Evolutionary conservation across 2,888 invertebrate genomes (phyloP), one percentile per base, ranked within the genome.

Genomic region (Meta bourneti): DNA sequence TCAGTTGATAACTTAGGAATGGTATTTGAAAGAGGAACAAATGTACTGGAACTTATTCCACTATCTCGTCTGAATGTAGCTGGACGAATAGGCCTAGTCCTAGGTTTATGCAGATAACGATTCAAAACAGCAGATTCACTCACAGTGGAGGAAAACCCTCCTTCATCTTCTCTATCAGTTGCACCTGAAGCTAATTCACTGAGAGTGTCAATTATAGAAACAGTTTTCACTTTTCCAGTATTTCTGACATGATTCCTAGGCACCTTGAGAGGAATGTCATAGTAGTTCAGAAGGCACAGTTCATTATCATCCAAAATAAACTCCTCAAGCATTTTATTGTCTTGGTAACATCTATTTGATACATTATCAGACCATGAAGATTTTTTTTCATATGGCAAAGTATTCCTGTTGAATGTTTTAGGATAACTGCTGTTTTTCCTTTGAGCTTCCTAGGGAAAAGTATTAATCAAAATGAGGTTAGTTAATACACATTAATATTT

Each of bases 121-220:
- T 88, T 87, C 11, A 90, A 54, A 79, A 90, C 79, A 19, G 91
- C 89, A 13, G 91, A 90, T 84, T 92, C 90, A 84, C 90, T 92
- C 2, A 92, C 90, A 70, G 92, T 90, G 54, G 92, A 92, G 75
- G 92, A 92, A 80, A 92, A 90, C 7, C 80, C 88, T 71, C 92
- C 92, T 69, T 93, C 93, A 78, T 92, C 91, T 90, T 92, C 93
- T 74, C 91, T 89, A 81, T 93, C 93, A 49, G 90, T 93, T 34
- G 93, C 93, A 51, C 93, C 93, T 61, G 93, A 93, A 13, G 94
- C 94, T 93, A 94, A 91, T 91, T 94, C 94, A 93, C 94, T 94
- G 9, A 94, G 93, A 13, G 94, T 94, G 90, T 94, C 94, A 84
- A 94, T 94, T 90, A 94, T 94, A 90, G 94, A 94, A 84, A 94